Evolutionary conservation across 1,140 invertebrate genomes (phyloP).

Genomic region (Brachionus manjavacas): DNA sequence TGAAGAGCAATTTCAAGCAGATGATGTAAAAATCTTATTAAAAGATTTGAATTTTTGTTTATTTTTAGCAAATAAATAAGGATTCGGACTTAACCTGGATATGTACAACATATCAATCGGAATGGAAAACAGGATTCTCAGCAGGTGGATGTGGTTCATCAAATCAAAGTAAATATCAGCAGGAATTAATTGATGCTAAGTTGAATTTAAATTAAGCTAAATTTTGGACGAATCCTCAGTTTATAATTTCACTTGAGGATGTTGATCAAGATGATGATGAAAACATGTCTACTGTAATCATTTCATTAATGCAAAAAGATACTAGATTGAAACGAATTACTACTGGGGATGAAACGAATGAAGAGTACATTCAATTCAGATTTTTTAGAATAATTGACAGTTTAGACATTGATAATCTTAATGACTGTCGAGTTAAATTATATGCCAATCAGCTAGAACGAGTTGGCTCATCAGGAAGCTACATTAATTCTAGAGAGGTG

Average conservation of each 20-base stretch:
- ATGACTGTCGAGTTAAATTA: not conserved
- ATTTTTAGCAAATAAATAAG: not conserved
- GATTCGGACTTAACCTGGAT: slow-evolving; percentile 23
- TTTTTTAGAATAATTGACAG: slow-evolving; percentile 1
- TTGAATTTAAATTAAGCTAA: not conserved
- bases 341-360: not conserved
- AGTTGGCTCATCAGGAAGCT: slow-evolving; percentile 50
- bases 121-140: slow-evolving; percentile 20
- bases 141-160: slow-evolving; percentile 42
- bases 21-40: not conserved
- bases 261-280: slow-evolving; percentile 7
- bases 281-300: not conserved
- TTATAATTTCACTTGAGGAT: slow-evolving; percentile 27
- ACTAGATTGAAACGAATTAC: slow-evolving; percentile 12
- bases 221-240: slow-evolving; percentile 43
- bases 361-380: slow-evolving; percentile 42
- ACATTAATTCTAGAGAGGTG: slow-evolving; percentile 54
- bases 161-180: not conserved
- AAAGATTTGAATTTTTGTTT: too few relatives aligned
- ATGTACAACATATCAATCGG: slow-evolving; percentile 23
- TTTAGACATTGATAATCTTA: not conserved
- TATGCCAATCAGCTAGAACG: slow-evolving; percentile 25
- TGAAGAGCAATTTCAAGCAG: not conserved
- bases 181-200: not conserved
- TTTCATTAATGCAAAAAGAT: slow-evolving; percentile 38